Conservation (phyloP, 2,113 vertebrate species). For the Capricornis sumatraensis region DNA sequence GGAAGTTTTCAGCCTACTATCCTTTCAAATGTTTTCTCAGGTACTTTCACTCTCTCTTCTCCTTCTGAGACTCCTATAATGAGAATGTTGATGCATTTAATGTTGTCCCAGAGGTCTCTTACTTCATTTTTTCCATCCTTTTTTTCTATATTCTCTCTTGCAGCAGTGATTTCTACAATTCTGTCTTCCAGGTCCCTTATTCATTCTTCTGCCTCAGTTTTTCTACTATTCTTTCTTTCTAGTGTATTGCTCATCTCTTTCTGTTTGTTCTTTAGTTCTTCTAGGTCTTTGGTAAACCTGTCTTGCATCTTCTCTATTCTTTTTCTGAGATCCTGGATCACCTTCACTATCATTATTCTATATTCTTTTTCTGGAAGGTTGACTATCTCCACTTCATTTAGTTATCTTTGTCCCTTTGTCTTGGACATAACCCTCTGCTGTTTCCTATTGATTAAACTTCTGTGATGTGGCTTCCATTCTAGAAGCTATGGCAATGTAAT, state of each 20-base stretch:
- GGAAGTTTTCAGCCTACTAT: not conserved
- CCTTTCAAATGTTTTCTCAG: not conserved
- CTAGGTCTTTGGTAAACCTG: not conserved
- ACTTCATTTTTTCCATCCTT: not conserved
- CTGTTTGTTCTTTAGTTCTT: not conserved
- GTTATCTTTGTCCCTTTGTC: not conserved
- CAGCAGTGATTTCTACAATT: not conserved
- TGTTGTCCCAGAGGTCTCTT: not conserved
- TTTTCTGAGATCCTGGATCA: not conserved
- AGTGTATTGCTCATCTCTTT: not conserved
- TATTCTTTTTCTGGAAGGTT: not conserved
- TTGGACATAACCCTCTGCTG: not conserved
- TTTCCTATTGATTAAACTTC: not conserved
- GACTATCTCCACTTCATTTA: not conserved
- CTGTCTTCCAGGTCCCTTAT: not conserved
- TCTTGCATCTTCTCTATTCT: not conserved
- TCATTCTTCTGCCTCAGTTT: not conserved
- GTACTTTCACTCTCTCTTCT: not conserved
- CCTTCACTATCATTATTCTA: not conserved
- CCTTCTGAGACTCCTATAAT: not conserved
- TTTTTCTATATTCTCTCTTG: not conserved
- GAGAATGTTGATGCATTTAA: not conserved
- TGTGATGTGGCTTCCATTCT: not conserved
- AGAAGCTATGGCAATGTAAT: not conserved
- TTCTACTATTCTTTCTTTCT: not conserved